Conservation (phyloP, 2,113 vertebrate species). For the Butastur rufipennis region DNA sequence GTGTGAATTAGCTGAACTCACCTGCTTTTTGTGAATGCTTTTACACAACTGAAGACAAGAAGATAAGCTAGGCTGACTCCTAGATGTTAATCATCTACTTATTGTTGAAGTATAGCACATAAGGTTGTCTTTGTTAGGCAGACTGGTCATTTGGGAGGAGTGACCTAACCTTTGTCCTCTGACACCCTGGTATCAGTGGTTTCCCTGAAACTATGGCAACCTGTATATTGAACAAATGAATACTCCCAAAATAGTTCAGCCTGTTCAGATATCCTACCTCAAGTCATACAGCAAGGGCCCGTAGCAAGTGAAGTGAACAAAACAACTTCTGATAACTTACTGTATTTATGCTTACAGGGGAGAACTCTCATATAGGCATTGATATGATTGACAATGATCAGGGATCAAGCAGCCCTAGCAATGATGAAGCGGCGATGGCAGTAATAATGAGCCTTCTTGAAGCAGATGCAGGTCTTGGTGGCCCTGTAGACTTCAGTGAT, state of each 20-base stretch:
- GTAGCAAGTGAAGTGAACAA: not conserved
- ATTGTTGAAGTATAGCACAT: not conserved
- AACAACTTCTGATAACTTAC: not conserved
- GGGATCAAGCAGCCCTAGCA: conserved; percentile 96
- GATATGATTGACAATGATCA: conserved; percentile 94
- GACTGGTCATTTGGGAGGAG: not conserved
- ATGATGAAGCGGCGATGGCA: conserved; percentile 97
- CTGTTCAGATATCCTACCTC: not conserved
- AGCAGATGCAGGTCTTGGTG: conserved; percentile 95
- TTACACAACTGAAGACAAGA: not conserved
- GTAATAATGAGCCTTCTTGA: conserved; percentile 99
- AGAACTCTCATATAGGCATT: conserved; percentile 93
- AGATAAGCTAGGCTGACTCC: not conserved
- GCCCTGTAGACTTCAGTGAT: conserved; percentile 98
- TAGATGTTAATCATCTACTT: rapidly evolving
- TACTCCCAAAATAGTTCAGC: not conserved
- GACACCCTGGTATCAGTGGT: rapidly evolving
- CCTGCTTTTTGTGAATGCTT: not conserved
- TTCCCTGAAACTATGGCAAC: not conserved
- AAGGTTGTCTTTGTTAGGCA: rapidly evolving
- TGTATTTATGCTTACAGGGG: conserved; percentile 71
- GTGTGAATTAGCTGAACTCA: not conserved
- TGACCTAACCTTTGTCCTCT: not conserved
- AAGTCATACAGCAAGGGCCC: rapidly evolving
- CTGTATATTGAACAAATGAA: not conserved